Evolutionary conservation across 1,140 invertebrate genomes (phyloP).

Genomic region (Varroa destructor): DNA sequence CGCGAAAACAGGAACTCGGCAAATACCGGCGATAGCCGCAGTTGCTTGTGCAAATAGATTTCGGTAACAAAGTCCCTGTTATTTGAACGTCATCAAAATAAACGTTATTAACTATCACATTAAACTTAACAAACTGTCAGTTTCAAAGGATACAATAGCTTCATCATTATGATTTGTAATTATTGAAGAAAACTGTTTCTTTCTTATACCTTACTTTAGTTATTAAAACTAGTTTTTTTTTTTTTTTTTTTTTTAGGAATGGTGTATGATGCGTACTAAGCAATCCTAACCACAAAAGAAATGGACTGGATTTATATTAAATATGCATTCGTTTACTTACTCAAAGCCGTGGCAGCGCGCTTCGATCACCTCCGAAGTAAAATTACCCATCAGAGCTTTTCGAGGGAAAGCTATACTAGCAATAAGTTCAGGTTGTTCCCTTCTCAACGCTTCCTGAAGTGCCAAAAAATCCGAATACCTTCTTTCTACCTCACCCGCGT

Average conservation of each 20-base stretch:
- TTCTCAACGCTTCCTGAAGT: conserved; percentile 51
- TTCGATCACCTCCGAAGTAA: conserved; percentile 55
- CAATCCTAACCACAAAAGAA: no score
- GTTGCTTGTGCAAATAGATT: conserved; percentile 40
- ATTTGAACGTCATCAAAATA: no score
- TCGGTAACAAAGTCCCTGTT: conserved; percentile 15
- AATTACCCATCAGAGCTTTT: conserved; percentile 60
- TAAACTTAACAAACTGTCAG: no score
- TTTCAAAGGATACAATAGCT: no score
- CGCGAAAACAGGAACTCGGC: conserved; percentile 54
- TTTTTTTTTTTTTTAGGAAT: no score
- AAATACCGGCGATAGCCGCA: conserved; percentile 50
- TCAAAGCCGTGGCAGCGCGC: conserved; percentile 36
- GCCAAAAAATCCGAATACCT: conserved; percentile 61
- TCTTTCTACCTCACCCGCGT: conserved; percentile 52
- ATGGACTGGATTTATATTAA: no score
- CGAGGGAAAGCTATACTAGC: conserved; percentile 53
- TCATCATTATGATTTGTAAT: no score
- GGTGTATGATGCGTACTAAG: no score
- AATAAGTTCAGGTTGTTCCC: conserved; percentile 49
- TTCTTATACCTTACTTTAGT: no score
- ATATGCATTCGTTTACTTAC: background rate
- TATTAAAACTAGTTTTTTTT: no score
- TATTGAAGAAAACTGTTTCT: no score
- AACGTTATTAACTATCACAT: no score